A percentile compares a stretch with the other conserved stretches of the same genome.
Evolutionary conservation across 1,140 invertebrate species (phyloP).

Genomic region (Papilio dardanus): DNA sequence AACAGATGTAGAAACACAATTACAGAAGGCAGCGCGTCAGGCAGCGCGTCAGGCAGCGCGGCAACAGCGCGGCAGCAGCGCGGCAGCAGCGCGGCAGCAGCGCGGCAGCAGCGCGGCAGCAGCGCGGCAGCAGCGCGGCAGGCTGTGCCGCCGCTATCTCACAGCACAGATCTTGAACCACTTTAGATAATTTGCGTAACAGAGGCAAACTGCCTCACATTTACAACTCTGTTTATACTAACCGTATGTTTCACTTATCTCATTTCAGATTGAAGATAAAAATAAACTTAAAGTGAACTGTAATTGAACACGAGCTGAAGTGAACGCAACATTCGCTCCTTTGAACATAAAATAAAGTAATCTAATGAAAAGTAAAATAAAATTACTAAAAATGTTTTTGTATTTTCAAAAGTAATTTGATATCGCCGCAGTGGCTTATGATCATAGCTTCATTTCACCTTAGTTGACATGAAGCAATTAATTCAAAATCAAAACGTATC

Average conservation of each 20-base stretch:
- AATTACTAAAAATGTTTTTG: no score
- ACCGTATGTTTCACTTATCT: conserved; percentile 6
- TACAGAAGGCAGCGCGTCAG: background rate
- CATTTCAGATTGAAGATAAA: background rate
- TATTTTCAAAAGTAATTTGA: no score
- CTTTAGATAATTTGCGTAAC: background rate
- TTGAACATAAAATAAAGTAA: no score
- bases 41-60: no score
- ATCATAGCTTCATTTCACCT: no score
- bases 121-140: background rate
- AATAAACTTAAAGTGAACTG: background rate
- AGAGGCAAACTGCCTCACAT: background rate
- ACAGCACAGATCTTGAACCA: background rate
- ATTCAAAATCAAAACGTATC: no score
- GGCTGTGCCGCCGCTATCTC: background rate
- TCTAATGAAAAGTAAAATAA: no score
- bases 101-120: background rate
- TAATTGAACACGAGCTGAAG: background rate
- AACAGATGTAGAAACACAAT: background rate
- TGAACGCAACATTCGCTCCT: background rate
- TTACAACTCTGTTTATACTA: background rate
- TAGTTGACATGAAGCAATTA: no score
- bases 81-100: background rate
- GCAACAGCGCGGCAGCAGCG: background rate
- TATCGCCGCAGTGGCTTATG: no score